phyloP scores from a whole-genome alignment of 2,888 invertebrate genomes.

The Amblyteles armatorius region DNA sequence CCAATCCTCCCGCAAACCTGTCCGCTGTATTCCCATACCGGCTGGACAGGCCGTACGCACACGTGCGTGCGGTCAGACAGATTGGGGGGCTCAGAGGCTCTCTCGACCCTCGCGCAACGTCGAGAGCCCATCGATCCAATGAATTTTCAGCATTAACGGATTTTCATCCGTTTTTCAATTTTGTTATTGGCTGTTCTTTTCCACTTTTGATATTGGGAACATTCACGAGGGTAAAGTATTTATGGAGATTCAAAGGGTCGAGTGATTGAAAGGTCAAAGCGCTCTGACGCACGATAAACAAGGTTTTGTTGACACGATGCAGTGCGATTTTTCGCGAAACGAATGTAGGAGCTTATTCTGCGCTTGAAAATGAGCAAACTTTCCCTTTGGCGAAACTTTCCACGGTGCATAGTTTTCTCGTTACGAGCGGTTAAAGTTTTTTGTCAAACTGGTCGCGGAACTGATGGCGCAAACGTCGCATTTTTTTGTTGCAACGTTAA shows the following conservation, averaged over 20 bases:
- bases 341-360: background rate
- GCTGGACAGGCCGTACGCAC: constrained; percentile 40
- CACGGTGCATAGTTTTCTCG: background rate
- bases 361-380: background rate
- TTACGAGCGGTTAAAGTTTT: background rate
- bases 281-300: no score
- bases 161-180: constrained; percentile 4
- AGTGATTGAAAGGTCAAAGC: no score
- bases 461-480: no score
- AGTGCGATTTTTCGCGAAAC: background rate
- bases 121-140: constrained; percentile 53
- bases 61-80: constrained; percentile 40
- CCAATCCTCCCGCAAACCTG: constrained; percentile 32
- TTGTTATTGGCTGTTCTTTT: background rate
- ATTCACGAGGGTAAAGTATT: background rate
- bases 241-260: no score
- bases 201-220: background rate
- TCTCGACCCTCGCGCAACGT: constrained; percentile 15
- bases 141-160: constrained; percentile 47
- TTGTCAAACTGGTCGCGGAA: background rate
- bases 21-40: constrained; percentile 33
- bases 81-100: constrained; percentile 47
- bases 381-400: background rate
- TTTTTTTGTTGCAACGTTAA: no score
- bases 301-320: background rate